Evolutionary conservation across 2,797 vertebrate species (phyloP), one percentile per base, ranked within the genome.

Genomic region (Poecilia picta): DNA sequence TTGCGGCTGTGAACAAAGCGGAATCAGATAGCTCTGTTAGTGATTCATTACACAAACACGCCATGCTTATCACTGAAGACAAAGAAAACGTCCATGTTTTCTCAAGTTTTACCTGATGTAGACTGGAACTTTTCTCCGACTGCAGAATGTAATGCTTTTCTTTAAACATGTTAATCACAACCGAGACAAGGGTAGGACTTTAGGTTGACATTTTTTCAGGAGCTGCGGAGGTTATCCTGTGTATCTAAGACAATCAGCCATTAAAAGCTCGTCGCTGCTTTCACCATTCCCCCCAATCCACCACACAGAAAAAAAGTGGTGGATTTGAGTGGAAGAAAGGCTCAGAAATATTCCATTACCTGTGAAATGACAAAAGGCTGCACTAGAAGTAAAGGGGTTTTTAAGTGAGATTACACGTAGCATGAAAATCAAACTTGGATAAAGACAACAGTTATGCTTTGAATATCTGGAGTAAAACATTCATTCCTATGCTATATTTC

Each of bases 31-130:
- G 70, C 76, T 4, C 82, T 33, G 81, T 78, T 70, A 80, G 83
- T 89, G 86, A 92, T 92, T 91, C 86, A 90, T 91, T 87, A 89
- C 86, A 46, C n/a, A 89, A 86, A 84, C 88, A 84, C 73, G 77
- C 72, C 28, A 0, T 47, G 72, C 89, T 90, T 90, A 90, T 93
- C 91, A 53, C 53, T n/a, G 0, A 80, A 82, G 73, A 76, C 72
- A 39, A 57, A 81, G 84, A 85, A 82, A 86, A 90, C 25, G 49
- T 47, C 77, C 13, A 10, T 79, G 86, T 88, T 66, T 70, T 87
- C 80, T 82, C 84, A 86, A 80, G 87, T 66, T 43, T 83, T 85
- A 88, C 79, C 85, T 28, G 85, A 86, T 89, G 51, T 15, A 2
- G 57, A 87, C 79, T 78, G 10, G 47, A 25, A 3, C 68, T 6